phyloP scores from a whole-genome alignment of 1,140 invertebrate genomes.

The Lethrus apterus region DNA sequence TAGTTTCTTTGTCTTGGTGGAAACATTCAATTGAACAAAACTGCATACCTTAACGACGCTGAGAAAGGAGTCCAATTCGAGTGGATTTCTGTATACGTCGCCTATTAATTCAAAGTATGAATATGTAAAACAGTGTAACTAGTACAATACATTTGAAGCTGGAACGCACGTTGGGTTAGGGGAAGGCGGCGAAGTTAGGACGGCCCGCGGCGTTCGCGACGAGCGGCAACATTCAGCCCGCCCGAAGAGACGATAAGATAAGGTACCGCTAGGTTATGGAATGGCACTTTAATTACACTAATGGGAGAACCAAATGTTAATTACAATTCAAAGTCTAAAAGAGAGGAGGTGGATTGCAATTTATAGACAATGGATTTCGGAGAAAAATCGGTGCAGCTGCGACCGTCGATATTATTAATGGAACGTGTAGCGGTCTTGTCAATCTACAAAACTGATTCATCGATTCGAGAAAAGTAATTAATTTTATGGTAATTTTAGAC shows the following conservation, averaged over 20 bases:
- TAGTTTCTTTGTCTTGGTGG: no score
- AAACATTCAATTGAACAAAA: no score
- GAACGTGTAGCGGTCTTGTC: constrained; percentile 17
- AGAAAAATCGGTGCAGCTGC: constrained; percentile 33
- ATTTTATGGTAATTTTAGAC: no score
- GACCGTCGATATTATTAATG: constrained; percentile 39
- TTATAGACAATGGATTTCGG: constrained; percentile 37
- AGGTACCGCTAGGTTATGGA: constrained; percentile 39
- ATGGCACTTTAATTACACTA: constrained; percentile 64
- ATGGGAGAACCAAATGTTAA: constrained; percentile 65
- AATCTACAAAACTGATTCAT: no score
- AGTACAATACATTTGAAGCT: constrained; percentile 9
- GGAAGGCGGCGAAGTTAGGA: constrained; percentile 22
- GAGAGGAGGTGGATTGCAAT: constrained; percentile 43
- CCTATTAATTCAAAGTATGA: no score
- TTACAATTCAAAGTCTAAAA: constrained; percentile 63
- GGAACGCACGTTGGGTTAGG: constrained; percentile 3
- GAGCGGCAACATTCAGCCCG: constrained; percentile 22
- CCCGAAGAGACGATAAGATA: constrained; percentile 38
- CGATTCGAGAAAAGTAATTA: no score
- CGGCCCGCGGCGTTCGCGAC: constrained; percentile 22
- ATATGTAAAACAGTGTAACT: constrained; percentile 11
- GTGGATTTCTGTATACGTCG: no score
- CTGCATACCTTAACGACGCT: no score
- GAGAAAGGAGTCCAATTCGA: no score